Conservation (phyloP, 2,888 invertebrate species). For the Drosophila percnosoma region DNA sequence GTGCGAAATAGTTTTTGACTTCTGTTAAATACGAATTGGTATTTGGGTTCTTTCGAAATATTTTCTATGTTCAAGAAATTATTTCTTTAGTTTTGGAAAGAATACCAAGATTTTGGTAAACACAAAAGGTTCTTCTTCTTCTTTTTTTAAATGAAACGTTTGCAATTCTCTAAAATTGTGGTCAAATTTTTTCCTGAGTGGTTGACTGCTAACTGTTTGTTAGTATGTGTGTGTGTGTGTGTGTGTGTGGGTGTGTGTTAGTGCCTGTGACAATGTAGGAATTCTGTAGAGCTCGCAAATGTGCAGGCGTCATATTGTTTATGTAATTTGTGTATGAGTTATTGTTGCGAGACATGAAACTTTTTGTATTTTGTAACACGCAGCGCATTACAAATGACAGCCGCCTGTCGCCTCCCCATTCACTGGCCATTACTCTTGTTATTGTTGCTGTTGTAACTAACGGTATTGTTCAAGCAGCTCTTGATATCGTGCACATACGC, state of each 20-base stretch:
- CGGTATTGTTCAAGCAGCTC: constrained; percentile 18
- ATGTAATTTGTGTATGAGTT: constrained; percentile 54
- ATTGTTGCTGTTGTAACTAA: constrained; percentile 8
- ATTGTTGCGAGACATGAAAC: constrained; percentile 71
- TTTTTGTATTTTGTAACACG: constrained; percentile 43
- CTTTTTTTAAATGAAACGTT: not conserved
- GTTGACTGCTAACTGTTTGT: not conserved
- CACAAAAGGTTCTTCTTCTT: not conserved
- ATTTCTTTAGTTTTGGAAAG: not conserved
- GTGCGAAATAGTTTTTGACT: not conserved
- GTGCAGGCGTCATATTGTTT: constrained; percentile 56
- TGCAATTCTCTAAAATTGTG: not conserved
- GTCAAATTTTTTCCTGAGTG: not conserved
- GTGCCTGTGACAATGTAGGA: constrained; percentile 22
- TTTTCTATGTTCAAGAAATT: not conserved
- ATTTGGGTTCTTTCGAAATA: not conserved
- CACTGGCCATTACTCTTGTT: constrained; percentile 16
- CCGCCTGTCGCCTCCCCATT: constrained; percentile 55
- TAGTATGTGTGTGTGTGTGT: not conserved
- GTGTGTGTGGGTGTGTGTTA: constrained; percentile 7
- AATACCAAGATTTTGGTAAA: not conserved
- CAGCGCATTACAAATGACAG: constrained; percentile 67
- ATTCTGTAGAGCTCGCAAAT: constrained; percentile 39
- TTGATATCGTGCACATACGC: constrained; percentile 6
- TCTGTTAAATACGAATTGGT: not conserved